phyloP scores from a whole-genome alignment of 2,888 invertebrate species.

The Empis livida region DNA sequence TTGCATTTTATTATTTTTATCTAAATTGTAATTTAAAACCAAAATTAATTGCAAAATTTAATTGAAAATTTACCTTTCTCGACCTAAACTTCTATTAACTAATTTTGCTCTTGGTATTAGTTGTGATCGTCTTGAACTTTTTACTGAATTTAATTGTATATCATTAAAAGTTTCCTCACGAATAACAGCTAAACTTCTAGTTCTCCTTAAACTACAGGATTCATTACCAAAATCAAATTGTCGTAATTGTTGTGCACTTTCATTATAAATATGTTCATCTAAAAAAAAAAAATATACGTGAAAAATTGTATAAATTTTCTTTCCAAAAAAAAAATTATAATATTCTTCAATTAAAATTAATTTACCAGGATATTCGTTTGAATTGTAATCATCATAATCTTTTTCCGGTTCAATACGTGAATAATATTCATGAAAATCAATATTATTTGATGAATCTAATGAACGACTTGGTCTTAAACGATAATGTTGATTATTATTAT shows the following conservation, averaged over 20 bases:
- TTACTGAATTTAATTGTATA: slow-evolving; percentile 49
- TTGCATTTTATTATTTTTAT: too few species aligned
- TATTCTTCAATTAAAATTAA: background rate
- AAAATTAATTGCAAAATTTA: too few species aligned
- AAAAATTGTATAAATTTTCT: background rate
- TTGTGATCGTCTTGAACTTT: slow-evolving; percentile 55
- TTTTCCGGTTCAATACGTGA: slow-evolving; percentile 32
- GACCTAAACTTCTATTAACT: slow-evolving; percentile 60
- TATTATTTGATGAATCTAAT: slow-evolving; percentile 28
- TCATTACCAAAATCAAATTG: slow-evolving; percentile 30
- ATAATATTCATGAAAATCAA: slow-evolving; percentile 32
- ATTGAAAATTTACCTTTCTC: slow-evolving; percentile 46
- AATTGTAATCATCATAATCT: slow-evolving; percentile 16
- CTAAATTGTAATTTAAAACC: too few species aligned
- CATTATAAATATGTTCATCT: background rate
- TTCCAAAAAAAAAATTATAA: background rate
- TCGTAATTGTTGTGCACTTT: slow-evolving; percentile 12
- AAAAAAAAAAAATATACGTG: background rate
- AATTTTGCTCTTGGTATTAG: slow-evolving; percentile 69
- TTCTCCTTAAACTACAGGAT: slow-evolving; percentile 46
- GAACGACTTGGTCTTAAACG: slow-evolving; percentile 29
- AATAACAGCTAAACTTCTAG: slow-evolving; percentile 62
- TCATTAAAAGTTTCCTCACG: slow-evolving; percentile 64
- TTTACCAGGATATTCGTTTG: slow-evolving; percentile 4
- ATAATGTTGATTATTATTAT: slow-evolving; percentile 19